These are phyloP conservation scores for Sipha maydis DNA, from an alignment of 2,888 invertebrate genomes.

Conservation along the genomic window DNA sequence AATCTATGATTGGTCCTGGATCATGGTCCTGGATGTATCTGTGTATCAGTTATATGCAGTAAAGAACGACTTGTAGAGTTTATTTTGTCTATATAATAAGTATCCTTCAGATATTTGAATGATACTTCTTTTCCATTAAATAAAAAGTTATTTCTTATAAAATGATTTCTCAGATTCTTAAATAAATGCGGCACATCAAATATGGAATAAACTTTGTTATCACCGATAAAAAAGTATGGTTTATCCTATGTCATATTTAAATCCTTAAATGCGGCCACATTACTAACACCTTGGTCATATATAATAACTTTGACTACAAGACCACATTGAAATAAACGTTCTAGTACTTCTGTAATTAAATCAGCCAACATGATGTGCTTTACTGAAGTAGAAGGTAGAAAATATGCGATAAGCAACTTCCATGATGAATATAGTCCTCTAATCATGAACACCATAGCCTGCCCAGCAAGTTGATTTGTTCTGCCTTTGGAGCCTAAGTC, in stretches of 20 bases:
- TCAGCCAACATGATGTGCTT: conserved; percentile 19
- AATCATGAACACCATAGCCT: conserved; percentile 62
- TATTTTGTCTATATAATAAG: conserved; percentile 63
- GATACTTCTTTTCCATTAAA: conserved; percentile 23
- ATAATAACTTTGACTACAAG: conserved; percentile 63
- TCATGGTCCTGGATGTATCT: too few species aligned
- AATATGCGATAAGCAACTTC: conserved; percentile 65
- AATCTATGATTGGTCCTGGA: too few species aligned
- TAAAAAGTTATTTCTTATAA: conserved; percentile 60
- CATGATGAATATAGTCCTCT: conserved; percentile 64
- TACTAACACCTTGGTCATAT: conserved; percentile 64
- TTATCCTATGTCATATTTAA: conserved; percentile 63
- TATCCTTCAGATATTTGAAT: conserved; percentile 63
- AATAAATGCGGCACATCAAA: conserved; percentile 61
- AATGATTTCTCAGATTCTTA: conserved; percentile 64
- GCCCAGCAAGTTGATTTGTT: conserved; percentile 63
- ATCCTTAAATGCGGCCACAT: conserved; percentile 63
- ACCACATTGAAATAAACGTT: conserved; percentile 52
- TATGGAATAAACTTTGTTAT: conserved; percentile 57
- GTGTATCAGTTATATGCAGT: conserved; percentile 63
- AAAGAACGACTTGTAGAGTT: conserved; percentile 63
- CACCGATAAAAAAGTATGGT: conserved; percentile 61
- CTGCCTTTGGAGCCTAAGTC: background rate
- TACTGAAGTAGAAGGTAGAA: conserved; percentile 59
- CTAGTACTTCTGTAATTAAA: conserved; percentile 55